Evolutionary conservation across 2,888 invertebrate species (phyloP).

Genomic region (Agriotes lineatus): DNA sequence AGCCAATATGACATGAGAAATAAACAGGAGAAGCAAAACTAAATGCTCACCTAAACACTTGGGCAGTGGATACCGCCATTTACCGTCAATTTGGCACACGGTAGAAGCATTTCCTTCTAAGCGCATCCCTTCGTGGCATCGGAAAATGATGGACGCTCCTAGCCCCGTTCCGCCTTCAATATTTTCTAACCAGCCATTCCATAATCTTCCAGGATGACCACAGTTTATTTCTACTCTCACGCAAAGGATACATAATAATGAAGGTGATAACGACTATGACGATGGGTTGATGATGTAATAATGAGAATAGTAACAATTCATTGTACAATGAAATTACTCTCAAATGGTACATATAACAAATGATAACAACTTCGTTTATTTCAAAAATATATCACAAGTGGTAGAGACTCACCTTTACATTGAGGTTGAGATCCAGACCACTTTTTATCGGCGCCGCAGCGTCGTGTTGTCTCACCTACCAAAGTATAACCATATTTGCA

Average conservation of each 20-base stretch:
- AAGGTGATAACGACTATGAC: not conserved
- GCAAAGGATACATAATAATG: slow-evolving; percentile 31
- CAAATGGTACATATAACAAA: no score
- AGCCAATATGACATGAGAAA: slow-evolving; percentile 1
- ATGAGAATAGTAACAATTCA: no score
- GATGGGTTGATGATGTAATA: no score
- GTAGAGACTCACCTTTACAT: slow-evolving; percentile 91
- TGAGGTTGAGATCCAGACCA: slow-evolving; percentile 94
- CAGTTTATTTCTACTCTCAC: slow-evolving; percentile 87
- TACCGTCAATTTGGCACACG: slow-evolving; percentile 93
- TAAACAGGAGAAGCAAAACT: slow-evolving; percentile 24
- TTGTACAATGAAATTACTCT: no score
- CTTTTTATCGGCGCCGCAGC: slow-evolving; percentile 93
- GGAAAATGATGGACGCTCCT: slow-evolving; percentile 92
- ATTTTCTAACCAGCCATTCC: slow-evolving; percentile 96
- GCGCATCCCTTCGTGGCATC: slow-evolving; percentile 93
- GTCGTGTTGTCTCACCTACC: slow-evolving; percentile 88
- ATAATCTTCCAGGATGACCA: slow-evolving; percentile 91
- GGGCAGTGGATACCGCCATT: slow-evolving; percentile 94
- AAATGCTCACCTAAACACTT: slow-evolving; percentile 82
- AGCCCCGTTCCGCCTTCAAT: slow-evolving; percentile 90
- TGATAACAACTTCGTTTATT: no score
- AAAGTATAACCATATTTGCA: slow-evolving; percentile 95
- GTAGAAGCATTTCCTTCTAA: slow-evolving; percentile 90
- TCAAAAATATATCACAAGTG: no score